phyloP scores from a whole-genome alignment of 1,140 invertebrate genomes.

The Dendroctonus ponderosae region DNA sequence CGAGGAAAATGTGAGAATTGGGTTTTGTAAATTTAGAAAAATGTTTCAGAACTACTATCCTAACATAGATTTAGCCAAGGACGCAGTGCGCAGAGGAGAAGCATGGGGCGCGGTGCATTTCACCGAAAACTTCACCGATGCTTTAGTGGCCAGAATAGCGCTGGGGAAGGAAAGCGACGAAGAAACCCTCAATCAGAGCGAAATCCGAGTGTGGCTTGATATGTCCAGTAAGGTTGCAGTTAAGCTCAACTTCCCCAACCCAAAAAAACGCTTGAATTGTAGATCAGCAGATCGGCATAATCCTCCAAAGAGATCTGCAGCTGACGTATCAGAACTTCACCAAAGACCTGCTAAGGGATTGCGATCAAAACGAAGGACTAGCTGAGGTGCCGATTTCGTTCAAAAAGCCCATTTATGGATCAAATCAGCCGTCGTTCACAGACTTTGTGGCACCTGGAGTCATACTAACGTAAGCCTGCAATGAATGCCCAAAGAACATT shows the following conservation, averaged over 20 bases:
- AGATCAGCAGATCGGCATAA: slow-evolving; percentile 90
- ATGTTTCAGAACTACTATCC: slow-evolving; percentile 61
- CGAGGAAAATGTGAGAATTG: neutral
- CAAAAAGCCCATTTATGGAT: slow-evolving; percentile 82
- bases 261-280: slow-evolving; percentile 39
- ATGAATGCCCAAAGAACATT: neutral
- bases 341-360: slow-evolving; percentile 62
- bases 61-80: slow-evolving; percentile 63
- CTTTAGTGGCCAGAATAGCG: slow-evolving; percentile 69
- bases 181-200: slow-evolving; percentile 68
- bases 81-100: slow-evolving; percentile 70
- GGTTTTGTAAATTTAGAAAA: neutral
- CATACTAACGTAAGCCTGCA: slow-evolving; percentile 77
- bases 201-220: slow-evolving; percentile 78
- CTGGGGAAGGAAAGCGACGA: slow-evolving; percentile 67
- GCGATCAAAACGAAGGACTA: slow-evolving; percentile 69
- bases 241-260: neutral
- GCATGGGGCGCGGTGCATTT: slow-evolving; percentile 83
- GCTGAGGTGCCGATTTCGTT: slow-evolving; percentile 75
- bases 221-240: slow-evolving; percentile 73
- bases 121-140: slow-evolving; percentile 76
- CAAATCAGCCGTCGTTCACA: slow-evolving; percentile 81
- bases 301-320: slow-evolving; percentile 73
- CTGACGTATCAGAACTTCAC: slow-evolving; percentile 73
- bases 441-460: slow-evolving; percentile 94